These are phyloP conservation scores for Macrostomum lignano DNA, from an alignment of 1,140 invertebrate genomes.

Conservation along the genomic window DNA sequence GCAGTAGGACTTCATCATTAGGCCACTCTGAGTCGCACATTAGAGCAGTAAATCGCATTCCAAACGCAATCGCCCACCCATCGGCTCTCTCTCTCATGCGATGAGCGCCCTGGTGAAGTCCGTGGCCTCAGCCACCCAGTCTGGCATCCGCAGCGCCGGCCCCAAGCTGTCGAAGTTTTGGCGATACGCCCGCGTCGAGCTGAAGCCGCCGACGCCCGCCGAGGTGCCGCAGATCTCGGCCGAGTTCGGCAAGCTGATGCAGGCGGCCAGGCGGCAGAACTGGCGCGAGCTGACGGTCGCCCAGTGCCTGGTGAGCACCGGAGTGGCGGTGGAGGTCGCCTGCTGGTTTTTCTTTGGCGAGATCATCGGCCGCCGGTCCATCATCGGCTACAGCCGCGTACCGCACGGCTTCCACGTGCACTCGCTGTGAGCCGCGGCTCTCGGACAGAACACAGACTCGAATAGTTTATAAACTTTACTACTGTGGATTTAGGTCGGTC, in stretches of 20 bases:
- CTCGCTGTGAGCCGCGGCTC: too few relatives aligned
- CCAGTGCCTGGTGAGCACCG: neutral
- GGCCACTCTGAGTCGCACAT: slow-evolving; percentile 4
- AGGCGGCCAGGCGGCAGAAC: neutral
- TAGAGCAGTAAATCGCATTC: neutral
- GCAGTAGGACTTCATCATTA: too few relatives aligned
- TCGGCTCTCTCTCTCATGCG: neutral
- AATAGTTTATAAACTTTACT: too few relatives aligned
- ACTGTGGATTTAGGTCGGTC: too few relatives aligned
- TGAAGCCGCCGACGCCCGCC: neutral
- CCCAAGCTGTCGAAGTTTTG: too few relatives aligned
- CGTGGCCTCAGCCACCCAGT: too few relatives aligned
- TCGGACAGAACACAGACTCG: too few relatives aligned
- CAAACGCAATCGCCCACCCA: neutral
- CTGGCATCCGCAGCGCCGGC: too few relatives aligned
- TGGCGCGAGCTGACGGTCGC: neutral
- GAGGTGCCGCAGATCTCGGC: neutral
- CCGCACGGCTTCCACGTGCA: too few relatives aligned
- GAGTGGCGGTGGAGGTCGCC: neutral
- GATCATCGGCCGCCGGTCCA: neutral
- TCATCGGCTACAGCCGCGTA: neutral
- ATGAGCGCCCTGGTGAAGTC: neutral
- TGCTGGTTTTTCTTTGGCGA: neutral
- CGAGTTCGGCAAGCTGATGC: neutral
- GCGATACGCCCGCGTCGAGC: too few relatives aligned